Conservation (phyloP, 35 echinoderm and acorn worm species). For the Hemicentrotus pulcherrimus region DNA sequence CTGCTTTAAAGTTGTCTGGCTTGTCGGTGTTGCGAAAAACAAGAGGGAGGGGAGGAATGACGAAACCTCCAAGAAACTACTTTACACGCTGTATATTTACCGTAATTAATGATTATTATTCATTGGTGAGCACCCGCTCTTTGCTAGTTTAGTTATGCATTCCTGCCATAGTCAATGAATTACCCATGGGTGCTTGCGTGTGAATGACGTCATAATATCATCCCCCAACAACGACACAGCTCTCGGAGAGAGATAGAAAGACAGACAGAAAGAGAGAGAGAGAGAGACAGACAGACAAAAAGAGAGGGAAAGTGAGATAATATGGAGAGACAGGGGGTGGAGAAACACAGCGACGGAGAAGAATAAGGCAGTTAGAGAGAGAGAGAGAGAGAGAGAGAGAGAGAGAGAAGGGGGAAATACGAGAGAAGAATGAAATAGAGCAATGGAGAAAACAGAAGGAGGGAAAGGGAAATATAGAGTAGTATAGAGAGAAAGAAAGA, state of each 20-base stretch:
- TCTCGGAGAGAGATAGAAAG: background rate
- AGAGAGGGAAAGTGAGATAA: too few relatives aligned
- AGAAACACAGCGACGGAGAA: too few relatives aligned
- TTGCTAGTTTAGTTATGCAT: background rate
- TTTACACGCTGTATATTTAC: background rate
- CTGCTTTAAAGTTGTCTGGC: too few relatives aligned
- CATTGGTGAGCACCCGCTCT: background rate
- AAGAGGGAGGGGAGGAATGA: too few relatives aligned
- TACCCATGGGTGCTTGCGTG: background rate
- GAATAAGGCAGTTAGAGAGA: too few relatives aligned
- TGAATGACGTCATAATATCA: background rate
- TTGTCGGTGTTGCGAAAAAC: too few relatives aligned
- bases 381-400: too few relatives aligned
- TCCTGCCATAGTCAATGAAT: background rate
- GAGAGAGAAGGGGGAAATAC: too few relatives aligned
- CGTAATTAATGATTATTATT: background rate
- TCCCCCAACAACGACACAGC: background rate
- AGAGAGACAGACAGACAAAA: background rate
- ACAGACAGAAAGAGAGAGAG: background rate
- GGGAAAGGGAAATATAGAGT: background rate
- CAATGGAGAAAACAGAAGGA: background rate
- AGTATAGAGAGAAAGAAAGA: background rate
- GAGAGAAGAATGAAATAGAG: background rate
- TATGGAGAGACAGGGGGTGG: too few relatives aligned
- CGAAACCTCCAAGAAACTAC: too few relatives aligned